A percentile compares a stretch with the other conserved stretches of the same genome.
These are phyloP conservation scores for Neuroterus valhalla DNA, from an alignment of 1,140 invertebrate species.

Conservation along the genomic window DNA sequence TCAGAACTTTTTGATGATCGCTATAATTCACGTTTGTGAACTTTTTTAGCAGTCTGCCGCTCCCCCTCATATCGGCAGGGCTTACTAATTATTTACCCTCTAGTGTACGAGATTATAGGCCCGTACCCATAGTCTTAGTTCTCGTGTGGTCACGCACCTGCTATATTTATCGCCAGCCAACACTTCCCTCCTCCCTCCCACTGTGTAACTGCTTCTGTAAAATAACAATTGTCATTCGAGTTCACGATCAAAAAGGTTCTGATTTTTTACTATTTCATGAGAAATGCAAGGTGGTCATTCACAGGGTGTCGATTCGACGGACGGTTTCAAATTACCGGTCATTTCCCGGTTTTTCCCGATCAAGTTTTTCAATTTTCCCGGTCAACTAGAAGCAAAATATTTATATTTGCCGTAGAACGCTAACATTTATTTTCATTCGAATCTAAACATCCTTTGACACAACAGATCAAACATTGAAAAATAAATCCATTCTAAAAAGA, in stretches of 20 bases:
- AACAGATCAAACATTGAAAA: no score
- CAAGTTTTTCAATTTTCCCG: no score
- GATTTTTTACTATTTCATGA: no score
- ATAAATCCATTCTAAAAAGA: no score
- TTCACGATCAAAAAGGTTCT: neutral
- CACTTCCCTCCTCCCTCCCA: constrained; percentile 64
- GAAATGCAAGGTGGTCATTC: neutral
- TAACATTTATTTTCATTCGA: no score
- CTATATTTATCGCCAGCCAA: constrained; percentile 68
- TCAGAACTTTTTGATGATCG: constrained; percentile 20
- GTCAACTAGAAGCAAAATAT: no score
- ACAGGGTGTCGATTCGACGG: no score
- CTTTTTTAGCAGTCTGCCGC: constrained; percentile 40
- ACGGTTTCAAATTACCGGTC: no score
- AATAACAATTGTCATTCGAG: constrained; percentile 32
- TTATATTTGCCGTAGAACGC: no score
- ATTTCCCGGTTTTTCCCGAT: no score
- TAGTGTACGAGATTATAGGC: constrained; percentile 63
- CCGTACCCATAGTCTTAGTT: constrained; percentile 69
- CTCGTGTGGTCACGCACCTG: constrained; percentile 63
- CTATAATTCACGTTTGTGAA: constrained; percentile 34
- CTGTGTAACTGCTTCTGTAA: constrained; percentile 70
- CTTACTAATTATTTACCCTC: constrained; percentile 37
- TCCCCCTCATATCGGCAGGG: constrained; percentile 46
- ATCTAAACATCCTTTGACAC: no score